Conservation (phyloP, 2,113 vertebrate genomes). For the Sphaerodactylus townsendi region DNA sequence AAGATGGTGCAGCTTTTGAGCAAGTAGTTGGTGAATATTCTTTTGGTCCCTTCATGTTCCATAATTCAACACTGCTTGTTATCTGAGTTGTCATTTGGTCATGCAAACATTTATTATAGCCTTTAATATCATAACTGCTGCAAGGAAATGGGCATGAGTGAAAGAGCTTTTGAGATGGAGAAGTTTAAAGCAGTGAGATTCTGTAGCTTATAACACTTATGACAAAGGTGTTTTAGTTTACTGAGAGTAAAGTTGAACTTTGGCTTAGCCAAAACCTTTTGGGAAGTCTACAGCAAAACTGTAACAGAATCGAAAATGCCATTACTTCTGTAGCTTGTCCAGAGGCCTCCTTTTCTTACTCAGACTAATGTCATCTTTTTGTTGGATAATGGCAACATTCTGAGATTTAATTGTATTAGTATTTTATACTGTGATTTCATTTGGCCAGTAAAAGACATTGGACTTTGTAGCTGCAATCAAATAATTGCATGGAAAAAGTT, state of each 20-base stretch:
- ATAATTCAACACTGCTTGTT: background rate
- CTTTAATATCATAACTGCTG: background rate
- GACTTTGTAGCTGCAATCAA: background rate
- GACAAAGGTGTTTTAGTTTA: background rate
- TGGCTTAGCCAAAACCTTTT: background rate
- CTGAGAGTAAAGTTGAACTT: background rate
- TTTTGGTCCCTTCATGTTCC: background rate
- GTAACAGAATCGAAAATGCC: background rate
- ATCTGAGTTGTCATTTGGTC: background rate
- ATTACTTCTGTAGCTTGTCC: background rate
- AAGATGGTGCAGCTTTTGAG: background rate
- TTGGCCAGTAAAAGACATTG: conserved; percentile 12
- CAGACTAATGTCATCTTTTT: background rate
- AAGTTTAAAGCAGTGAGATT: background rate
- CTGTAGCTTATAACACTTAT: background rate
- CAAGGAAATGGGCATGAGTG: background rate
- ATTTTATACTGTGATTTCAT: background rate
- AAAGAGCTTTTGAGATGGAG: background rate
- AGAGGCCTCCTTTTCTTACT: background rate
- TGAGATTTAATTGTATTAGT: background rate
- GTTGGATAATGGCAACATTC: background rate
- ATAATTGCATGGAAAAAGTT: background rate
- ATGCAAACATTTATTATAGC: background rate
- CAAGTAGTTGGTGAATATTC: background rate
- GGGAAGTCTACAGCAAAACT: background rate